Conservation (phyloP, 2,797 vertebrate genomes). For the Simalia tracyae region DNA sequence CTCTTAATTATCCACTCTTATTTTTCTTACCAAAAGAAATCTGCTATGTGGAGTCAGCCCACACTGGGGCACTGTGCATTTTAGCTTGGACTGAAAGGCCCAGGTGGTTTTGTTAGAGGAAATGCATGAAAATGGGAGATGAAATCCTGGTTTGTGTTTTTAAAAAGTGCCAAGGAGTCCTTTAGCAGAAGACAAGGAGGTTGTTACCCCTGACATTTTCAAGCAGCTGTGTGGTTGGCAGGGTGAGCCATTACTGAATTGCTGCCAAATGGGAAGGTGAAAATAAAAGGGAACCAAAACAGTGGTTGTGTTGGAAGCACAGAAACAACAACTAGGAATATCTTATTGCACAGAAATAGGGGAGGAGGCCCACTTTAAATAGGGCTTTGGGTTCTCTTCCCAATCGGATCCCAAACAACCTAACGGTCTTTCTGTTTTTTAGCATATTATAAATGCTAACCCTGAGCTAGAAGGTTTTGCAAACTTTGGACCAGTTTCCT, state of each 20-base stretch:
- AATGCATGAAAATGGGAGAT: not conserved
- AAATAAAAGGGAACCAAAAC: not conserved
- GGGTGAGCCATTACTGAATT: not conserved
- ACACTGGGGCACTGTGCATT: conserved; percentile 63
- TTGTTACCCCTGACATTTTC: conserved; percentile 25
- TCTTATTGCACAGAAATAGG: not conserved
- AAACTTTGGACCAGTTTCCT: not conserved
- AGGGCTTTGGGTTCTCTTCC: not conserved
- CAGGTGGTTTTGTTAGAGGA: not conserved
- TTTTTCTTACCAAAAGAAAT: not conserved
- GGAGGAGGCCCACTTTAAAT: not conserved
- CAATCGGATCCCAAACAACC: not conserved
- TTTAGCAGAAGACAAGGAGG: not conserved
- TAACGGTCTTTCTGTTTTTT: not conserved
- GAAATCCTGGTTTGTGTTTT: not conserved
- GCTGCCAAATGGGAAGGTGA: not conserved
- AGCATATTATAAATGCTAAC: not conserved
- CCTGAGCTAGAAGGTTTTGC: not conserved
- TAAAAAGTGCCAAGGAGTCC: not conserved
- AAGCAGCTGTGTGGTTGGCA: not conserved
- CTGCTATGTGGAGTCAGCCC: conserved; percentile 54
- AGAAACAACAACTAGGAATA: not conserved
- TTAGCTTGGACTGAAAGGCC: not conserved
- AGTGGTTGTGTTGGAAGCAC: not conserved
- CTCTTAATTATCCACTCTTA: not conserved